Evolutionary conservation across 2,888 invertebrate species (phyloP).

Genomic region (Polymixis lichenea): DNA sequence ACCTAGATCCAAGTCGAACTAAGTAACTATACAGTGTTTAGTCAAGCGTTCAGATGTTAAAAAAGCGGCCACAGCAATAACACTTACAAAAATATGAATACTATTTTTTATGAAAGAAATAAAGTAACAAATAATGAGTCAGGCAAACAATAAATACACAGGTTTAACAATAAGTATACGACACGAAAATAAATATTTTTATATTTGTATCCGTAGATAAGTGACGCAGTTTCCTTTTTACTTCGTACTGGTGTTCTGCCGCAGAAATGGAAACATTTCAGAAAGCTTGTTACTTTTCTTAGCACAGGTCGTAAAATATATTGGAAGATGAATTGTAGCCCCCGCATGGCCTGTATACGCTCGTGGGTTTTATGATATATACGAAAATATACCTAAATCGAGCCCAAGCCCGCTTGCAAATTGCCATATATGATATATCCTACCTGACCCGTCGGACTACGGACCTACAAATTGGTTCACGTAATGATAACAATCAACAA

Average conservation of each 20-base stretch:
- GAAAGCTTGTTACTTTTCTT: constrained; percentile 63
- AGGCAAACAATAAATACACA: not conserved
- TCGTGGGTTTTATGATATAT: constrained; percentile 56
- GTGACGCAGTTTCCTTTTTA: constrained; percentile 36
- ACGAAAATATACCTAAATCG: constrained; percentile 63
- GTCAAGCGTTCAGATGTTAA: not conserved
- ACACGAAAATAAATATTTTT: constrained; percentile 12
- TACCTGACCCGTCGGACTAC: constrained; percentile 67
- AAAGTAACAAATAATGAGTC: not conserved
- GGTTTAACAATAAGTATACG: not conserved
- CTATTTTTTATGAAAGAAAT: not conserved
- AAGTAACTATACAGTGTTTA: not conserved
- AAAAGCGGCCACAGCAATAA: not conserved
- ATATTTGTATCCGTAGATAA: constrained; percentile 5
- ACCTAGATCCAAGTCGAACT: constrained; percentile 18
- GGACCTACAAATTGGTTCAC: constrained; percentile 55
- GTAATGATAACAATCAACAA: constrained; percentile 65
- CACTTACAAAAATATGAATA: too few relatives aligned
- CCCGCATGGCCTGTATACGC: constrained; percentile 48
- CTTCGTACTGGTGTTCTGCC: constrained; percentile 8
- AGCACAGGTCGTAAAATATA: constrained; percentile 64
- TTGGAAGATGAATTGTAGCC: constrained; percentile 63
- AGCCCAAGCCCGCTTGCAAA: constrained; percentile 65
- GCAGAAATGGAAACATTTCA: constrained; percentile 49
- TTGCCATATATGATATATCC: constrained; percentile 59